Evolutionary conservation across 1,140 invertebrate genomes (phyloP).

Genomic region (Manduca sexta): DNA sequence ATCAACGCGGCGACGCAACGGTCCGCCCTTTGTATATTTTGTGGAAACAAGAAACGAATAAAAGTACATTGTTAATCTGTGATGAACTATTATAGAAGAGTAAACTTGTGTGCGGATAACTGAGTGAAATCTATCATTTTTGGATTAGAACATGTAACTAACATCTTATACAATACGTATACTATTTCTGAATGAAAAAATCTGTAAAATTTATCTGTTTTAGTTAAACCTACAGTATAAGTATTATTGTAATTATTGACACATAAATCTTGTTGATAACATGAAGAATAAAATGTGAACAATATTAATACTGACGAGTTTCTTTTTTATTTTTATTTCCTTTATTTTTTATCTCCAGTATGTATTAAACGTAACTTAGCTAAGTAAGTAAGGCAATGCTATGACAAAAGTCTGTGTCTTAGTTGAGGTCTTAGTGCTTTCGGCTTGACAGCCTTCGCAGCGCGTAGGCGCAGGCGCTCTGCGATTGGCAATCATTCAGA

Average conservation of each 20-base stretch:
- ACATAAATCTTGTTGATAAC: conserved; percentile 66
- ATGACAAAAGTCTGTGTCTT: no score
- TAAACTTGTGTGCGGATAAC: conserved; percentile 42
- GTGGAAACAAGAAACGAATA: conserved; percentile 48
- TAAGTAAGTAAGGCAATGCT: no score
- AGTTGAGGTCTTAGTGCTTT: no score
- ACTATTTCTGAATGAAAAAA: conserved; percentile 39
- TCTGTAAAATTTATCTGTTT: conserved; percentile 50
- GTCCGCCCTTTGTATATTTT: conserved; percentile 50
- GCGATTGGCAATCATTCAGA: no score
- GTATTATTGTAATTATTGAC: conserved; percentile 64
- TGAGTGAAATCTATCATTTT: conserved; percentile 34
- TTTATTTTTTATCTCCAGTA: no score
- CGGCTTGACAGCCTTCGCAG: no score
- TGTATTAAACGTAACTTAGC: no score
- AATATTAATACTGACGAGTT: conserved; percentile 20
- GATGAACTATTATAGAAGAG: conserved; percentile 60
- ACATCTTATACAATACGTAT: conserved; percentile 48
- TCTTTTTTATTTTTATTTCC: conserved; percentile 12
- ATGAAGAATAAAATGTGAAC: conserved; percentile 65
- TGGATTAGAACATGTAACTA: conserved; percentile 37
- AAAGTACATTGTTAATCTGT: conserved; percentile 70
- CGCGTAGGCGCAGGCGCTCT: no score
- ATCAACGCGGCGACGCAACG: conserved; percentile 24
- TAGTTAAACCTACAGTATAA: conserved; percentile 60